A percentile compares a stretch with the other conserved stretches of the same genome.
Conservation (phyloP, 2,888 invertebrate species). For the Elmis aenea region DNA sequence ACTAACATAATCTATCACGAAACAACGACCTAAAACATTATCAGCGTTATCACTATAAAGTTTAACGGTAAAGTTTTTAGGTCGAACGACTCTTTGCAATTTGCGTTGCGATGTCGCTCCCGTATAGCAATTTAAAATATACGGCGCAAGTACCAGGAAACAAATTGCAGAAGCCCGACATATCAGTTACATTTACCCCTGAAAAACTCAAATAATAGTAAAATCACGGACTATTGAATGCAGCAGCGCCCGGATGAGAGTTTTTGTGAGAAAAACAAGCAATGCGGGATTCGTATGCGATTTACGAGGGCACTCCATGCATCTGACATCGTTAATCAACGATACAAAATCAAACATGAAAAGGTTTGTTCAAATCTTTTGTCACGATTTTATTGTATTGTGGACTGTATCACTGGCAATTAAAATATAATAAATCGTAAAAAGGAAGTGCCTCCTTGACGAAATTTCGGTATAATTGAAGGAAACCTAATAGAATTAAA, state of each 20-base stretch:
- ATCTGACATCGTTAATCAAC: constrained; percentile 32
- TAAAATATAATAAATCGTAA: constrained; percentile 33
- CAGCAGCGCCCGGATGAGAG: constrained; percentile 27
- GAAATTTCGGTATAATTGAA: constrained; percentile 22
- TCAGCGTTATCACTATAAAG: too few species aligned
- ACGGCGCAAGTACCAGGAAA: too few species aligned
- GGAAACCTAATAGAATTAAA: too few species aligned
- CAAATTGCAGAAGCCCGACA: too few species aligned
- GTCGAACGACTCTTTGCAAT: too few species aligned
- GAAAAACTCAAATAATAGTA: constrained; percentile 24
- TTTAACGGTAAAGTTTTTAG: too few species aligned
- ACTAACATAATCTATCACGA: too few species aligned
- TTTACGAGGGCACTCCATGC: constrained; percentile 37
- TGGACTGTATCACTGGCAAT: constrained; percentile 28
- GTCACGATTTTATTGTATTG: constrained; percentile 11
- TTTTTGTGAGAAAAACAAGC: constrained; percentile 35
- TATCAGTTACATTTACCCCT: constrained; percentile 9
- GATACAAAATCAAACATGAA: constrained; percentile 26
- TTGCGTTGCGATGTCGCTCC: too few species aligned
- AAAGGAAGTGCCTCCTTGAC: constrained; percentile 30
- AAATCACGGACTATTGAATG: constrained; percentile 28
- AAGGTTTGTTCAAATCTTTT: constrained; percentile 25
- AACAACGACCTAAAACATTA: too few species aligned
- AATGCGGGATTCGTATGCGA: constrained; percentile 33
- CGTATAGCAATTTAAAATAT: too few species aligned